These are phyloP conservation scores for Amiota mariae DNA, from an alignment of 2,888 invertebrate species.

Conservation along the genomic window DNA sequence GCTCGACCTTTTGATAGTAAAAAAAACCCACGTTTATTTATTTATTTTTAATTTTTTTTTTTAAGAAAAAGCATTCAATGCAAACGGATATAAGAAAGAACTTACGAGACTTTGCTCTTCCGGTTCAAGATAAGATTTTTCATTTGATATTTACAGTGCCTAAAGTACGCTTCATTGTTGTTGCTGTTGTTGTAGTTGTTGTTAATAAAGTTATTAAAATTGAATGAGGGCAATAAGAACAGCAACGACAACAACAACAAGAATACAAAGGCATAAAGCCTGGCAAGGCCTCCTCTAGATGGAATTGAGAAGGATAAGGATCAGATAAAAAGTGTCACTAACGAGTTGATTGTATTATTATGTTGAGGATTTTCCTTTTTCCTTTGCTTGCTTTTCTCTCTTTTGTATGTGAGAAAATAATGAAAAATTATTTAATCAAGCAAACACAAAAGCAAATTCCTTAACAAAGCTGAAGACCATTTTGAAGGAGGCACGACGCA, in stretches of 20 bases:
- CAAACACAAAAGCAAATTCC: slow-evolving; percentile 53
- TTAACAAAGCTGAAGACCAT: slow-evolving; percentile 35
- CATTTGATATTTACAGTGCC: slow-evolving; percentile 21
- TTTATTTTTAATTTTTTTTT: no score
- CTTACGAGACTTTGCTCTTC: slow-evolving; percentile 37
- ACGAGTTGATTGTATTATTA: not conserved
- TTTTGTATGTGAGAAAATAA: slow-evolving; percentile 53
- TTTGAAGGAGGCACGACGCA: no score
- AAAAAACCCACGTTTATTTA: no score
- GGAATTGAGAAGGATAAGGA: no score
- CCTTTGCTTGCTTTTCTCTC: slow-evolving; percentile 4
- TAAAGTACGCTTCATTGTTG: slow-evolving; percentile 21
- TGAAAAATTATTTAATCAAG: slow-evolving; percentile 68
- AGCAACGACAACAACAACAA: no score
- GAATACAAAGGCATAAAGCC: no score
- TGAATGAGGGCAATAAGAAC: not conserved
- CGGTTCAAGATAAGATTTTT: slow-evolving; percentile 53
- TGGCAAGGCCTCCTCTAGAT: no score
- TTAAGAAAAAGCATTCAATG: slow-evolving; percentile 34
- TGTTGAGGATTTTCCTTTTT: not conserved
- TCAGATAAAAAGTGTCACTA: not conserved
- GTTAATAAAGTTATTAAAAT: slow-evolving; percentile 64
- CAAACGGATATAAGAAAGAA: slow-evolving; percentile 29
- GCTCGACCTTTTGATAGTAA: not conserved
- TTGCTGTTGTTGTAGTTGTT: slow-evolving; percentile 30